Evolutionary conservation across 2,888 invertebrate species (phyloP).

Genomic region (Piscicola geometra): DNA sequence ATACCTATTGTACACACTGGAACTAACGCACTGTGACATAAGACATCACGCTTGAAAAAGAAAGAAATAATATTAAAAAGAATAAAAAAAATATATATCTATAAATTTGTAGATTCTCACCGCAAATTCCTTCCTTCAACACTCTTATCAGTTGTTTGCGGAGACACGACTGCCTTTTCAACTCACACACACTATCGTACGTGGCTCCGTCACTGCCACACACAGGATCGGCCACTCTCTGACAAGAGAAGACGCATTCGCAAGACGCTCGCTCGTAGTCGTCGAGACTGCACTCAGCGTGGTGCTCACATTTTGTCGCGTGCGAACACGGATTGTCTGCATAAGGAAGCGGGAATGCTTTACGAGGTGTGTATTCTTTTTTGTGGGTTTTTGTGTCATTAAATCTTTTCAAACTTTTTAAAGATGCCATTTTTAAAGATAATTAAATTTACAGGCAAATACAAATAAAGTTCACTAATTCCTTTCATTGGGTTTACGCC

Average conservation of each 20-base stretch:
- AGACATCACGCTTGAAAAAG: no score
- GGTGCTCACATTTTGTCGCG: constrained; percentile 69
- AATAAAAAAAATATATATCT: neutral
- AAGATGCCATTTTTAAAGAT: no score
- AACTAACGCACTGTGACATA: no score
- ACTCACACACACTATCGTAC: constrained; percentile 78
- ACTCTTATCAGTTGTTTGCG: constrained; percentile 70
- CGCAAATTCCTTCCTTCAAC: constrained; percentile 27
- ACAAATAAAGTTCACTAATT: no score
- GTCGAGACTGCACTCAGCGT: constrained; percentile 77
- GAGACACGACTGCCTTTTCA: constrained; percentile 67
- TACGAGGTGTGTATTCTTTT: no score
- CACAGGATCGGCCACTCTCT: constrained; percentile 68
- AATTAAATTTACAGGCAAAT: no score
- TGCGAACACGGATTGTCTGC: constrained; percentile 76
- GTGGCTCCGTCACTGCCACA: constrained; percentile 82
- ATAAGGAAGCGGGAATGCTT: no score
- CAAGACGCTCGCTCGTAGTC: constrained; percentile 76
- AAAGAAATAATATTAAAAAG: no score
- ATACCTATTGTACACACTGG: no score
- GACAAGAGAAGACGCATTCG: constrained; percentile 79
- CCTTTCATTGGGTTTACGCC: no score
- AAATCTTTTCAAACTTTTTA: no score
- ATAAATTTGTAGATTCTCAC: neutral
- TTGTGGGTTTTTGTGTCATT: no score